These are phyloP conservation scores for Gracilinanus agilis DNA, from an alignment of 2,113 vertebrate species.

Conservation along the genomic window DNA sequence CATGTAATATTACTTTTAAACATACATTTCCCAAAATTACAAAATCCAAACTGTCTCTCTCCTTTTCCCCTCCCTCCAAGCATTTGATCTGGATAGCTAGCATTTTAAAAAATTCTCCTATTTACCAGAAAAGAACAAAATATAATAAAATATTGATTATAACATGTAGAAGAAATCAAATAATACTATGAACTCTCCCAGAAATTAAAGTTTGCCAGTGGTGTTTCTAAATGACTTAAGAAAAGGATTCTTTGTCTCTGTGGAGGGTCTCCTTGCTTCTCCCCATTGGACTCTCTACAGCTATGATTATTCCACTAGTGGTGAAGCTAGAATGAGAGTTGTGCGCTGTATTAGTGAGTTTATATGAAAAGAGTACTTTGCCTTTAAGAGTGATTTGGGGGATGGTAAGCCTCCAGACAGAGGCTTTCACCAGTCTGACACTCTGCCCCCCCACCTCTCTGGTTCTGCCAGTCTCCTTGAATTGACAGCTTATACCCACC, in stretches of 20 bases:
- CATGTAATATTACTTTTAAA: too few species aligned
- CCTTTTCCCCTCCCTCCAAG: too few species aligned
- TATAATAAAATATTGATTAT: not conserved
- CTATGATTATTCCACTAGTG: not conserved
- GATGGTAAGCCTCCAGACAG: not conserved
- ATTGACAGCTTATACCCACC: not conserved
- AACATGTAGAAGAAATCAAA: not conserved
- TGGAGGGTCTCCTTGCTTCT: not conserved
- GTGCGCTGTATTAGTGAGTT: not conserved
- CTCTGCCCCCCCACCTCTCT: not conserved
- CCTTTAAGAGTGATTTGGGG: slow-evolving; percentile 5
- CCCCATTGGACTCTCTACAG: not conserved
- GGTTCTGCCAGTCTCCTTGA: not conserved
- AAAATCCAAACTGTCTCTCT: too few species aligned
- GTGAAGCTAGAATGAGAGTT: not conserved
- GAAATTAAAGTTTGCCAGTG: not conserved
- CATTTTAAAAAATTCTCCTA: not conserved
- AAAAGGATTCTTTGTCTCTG: not conserved
- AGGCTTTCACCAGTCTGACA: not conserved
- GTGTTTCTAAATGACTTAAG: not conserved
- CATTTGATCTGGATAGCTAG: too few species aligned
- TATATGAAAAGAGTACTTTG: not conserved
- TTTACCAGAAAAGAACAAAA: not conserved
- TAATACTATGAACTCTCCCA: not conserved
- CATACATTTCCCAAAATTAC: too few species aligned